phyloP scores from a whole-genome alignment of 2,113 vertebrate genomes.

The Centropus bengalensis region DNA sequence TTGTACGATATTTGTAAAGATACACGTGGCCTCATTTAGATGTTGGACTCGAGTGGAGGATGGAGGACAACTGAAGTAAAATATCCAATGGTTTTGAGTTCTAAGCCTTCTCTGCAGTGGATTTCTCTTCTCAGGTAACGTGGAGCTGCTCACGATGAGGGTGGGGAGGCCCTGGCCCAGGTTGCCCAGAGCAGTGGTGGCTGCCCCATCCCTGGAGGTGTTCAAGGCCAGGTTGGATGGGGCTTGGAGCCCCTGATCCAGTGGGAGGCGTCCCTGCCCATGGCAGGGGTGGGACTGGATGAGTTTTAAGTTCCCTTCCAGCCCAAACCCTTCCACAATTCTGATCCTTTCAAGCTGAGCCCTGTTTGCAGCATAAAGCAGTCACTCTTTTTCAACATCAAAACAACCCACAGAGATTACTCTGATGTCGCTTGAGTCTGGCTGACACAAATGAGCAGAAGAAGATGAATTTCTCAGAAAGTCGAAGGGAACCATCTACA shows the following conservation, averaged over 20 bases:
- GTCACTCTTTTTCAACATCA: constrained; percentile 8
- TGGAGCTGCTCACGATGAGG: no score
- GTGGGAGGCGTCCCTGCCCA: no score
- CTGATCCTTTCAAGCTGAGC: background rate
- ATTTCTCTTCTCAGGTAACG: background rate
- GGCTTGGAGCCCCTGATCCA: no score
- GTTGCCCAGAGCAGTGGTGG: no score
- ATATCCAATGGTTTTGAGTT: background rate
- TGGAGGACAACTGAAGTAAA: background rate
- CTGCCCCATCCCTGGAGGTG: no score
- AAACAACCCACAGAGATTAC: constrained; percentile 34
- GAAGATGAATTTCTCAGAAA: constrained; percentile 17
- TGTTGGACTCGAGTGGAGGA: background rate
- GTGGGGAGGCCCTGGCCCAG: no score
- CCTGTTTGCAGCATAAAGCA: background rate
- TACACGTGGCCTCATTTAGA: background rate
- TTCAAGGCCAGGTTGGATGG: no score
- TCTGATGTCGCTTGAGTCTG: background rate
- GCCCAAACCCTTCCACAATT: background rate
- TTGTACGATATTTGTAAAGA: background rate
- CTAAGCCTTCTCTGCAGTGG: background rate
- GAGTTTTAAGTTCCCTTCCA: no score
- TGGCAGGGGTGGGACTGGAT: no score
- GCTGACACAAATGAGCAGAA: background rate
- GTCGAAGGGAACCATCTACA: background rate